Base-by-base conservation (phyloP, 2,888 invertebrate genomes). In the Harpalus rufipes region DNA sequence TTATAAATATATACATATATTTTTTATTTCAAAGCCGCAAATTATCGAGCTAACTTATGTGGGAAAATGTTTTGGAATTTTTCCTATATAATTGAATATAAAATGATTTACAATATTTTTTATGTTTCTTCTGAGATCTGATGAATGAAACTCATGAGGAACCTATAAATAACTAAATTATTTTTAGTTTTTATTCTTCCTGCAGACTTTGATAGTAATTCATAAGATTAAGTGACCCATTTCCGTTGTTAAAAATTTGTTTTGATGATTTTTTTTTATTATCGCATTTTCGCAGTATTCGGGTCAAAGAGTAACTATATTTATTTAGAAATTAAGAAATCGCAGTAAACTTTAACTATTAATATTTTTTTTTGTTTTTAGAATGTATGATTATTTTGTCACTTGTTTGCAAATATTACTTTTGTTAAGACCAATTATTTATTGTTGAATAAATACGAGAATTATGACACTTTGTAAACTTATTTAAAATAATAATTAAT, bases 311-410 rank as follows among this genome's bases (percentile, higher is more conserved):
- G 68, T 32, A 41, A 63, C 21, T 61, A 68, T n/a, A 3, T n/a
- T n/a, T 68, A 39, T 68, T 39, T 39, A 68, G 41, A 14, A 44
- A 14, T 14, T 16, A 72, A 7, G n/a, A 39, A 72, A 72, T 72
- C 68, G 68, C 68, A 72, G 10, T 68, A 65, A 65, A 65, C 65
- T 41, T 72, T 72, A 14, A 41, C 7, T 41, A 72, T 65, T 39
- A 32, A 32, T 32, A 32, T 32, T 32, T 72, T 44, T 21, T 68
- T 68, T 41, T 74, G 72, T 74, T 44, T 74, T 32, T 44, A n/a
- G 44, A 74, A 74, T 18, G 18, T 14, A 14, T 39, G 68, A 65
- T 65, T 25, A 65, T 65, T 2, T 16, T 32, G 41, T 68, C 39
- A 68, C 16, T 68, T 68, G 68, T 12, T 39, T 68, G 68, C 68